Evolutionary conservation across 2,888 invertebrate species (phyloP), one percentile per base, ranked within the genome.

Genomic region (Drosophila histrio): DNA sequence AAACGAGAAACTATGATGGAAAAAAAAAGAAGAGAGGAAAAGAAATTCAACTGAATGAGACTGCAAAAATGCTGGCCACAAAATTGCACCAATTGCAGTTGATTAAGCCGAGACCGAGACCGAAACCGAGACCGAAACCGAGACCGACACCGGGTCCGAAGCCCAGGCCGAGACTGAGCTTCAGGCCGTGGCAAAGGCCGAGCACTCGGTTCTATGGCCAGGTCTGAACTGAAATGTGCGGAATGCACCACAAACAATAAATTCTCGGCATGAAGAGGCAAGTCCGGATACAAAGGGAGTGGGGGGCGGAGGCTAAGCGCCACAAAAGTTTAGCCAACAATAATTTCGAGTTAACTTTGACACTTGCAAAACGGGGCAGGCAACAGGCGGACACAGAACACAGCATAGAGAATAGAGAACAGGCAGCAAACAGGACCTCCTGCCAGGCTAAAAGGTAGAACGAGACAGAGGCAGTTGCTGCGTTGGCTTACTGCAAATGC

Each of bases 341-440:
- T 87, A 87, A 87, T 87, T 87, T 87, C 89, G 84, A 88, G 87
- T 87, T 87, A 88, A 87, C 86, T 87, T 88, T 87, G 89, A 88
- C 87, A 87, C 89, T 87, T 87, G 82, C 81, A 87, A 84, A 83
- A 76, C 80, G 78, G 72, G 62, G 68, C 69, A 69, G 72, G 74
- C 84, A 64, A 71, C 77, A 59, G 70, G 72, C 68, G 17, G 41
- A 46, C 44, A 26, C 38, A 47, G 38, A 13, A 24, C 49, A 26
- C n/a, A 17, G 43, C n/a, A 49, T 21, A 13, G 46, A 52, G 24
- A 34, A 44, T 24, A 41, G 41, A 19, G 43, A 38, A 58, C 64
- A 54, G n/a, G n/a, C n/a, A n/a, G n/a, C n/a, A n/a, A n/a, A n/a
- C n/a, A n/a, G n/a, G n/a, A n/a, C n/a, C n/a, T n/a, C n/a, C n/a